Base-by-base conservation (phyloP, 2,888 invertebrate species). In the Lysandra coridon region DNA sequence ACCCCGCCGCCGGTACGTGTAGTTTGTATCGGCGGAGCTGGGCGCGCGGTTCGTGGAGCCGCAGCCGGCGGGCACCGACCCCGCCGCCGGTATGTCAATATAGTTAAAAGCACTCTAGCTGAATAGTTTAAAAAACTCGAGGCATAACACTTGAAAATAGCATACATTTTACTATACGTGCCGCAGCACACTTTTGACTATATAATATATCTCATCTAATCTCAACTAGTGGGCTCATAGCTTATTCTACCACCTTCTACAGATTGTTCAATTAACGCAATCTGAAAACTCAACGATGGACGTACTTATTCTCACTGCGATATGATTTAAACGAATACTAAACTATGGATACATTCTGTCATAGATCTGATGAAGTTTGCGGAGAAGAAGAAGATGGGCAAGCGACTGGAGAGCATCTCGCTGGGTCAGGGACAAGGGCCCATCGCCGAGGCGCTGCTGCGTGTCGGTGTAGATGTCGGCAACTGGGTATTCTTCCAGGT, bases 381-480 rank as follows among this genome's bases (percentile, higher is more conserved):
- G 0, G 98, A 98, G 78, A 96, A 96, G 84, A 96, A 97, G 96
- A 96, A 96, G 83, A 96, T 97, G 95, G 94, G 95, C 30, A 96
- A 96, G 85, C 95, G 97, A 57, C 96, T 98, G 85, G 96, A 96
- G 85, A 97, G 97, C 82, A 98, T 98, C 82, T 98, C 98, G 0
- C 92, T 98, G 14, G 98, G 98, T 0, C 98, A 98, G 88, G 98
- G 98, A 0, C 98, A 98, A 88, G 98, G 98, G 0, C 98, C 98
- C 0, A 95, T 97, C 76, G 98, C 98, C 0, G 97, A 97, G 85
- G 95, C 95, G 44, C 95, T 98, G 96, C 96, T 98, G 90, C 95
- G 93, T 80, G 91, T 95, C 77, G 97, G 98, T 4, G 95, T 96
- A 82, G 97, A 97, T 84, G 94, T 95, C 80, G 98, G 98, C 0